Evolutionary conservation across 2,888 invertebrate species (phyloP), one percentile per base, ranked within the genome.

Genomic region (Zelleria hepariella): DNA sequence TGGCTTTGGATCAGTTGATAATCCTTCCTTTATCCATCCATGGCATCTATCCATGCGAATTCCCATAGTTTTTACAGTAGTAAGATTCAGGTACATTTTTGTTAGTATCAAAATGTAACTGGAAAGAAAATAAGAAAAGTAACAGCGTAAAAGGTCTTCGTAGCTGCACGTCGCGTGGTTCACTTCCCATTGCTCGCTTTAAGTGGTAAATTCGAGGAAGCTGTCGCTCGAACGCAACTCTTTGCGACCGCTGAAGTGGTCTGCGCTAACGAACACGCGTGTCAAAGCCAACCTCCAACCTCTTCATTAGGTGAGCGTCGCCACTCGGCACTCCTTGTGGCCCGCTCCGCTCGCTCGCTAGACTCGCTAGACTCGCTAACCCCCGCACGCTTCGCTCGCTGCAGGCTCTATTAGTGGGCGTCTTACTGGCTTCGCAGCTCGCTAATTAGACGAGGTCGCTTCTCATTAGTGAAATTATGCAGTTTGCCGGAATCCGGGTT

Each of bases 381-480:
- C 63, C 61, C 62, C 56, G 62, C 63, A 66, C 62, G 63, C 65
- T 61, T 69, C 64, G 67, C 68, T 66, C 64, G 61, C 68, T 64
- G 65, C 70, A 63, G 64, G 66, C 69, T 76, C 73, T 79, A 75
- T 81, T 80, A 84, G 83, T 80, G 78, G 80, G 79, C 85, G 82
- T 84, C 86, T 85, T 85, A 81, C 82, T 76, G 72, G 79, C 78
- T 78, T 69, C 72, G 74, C 73, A 71, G 77, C 84, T n/a, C n/a
- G 81, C 85, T 88, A 88, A 88, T 88, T 88, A 88, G 85, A 85
- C 82, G 80, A 71, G 77, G 74, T 80, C 78, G 77, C 80, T 80
- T 81, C 86, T 87, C 87, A 87, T 88, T 87, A 88, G 86, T 78
- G 78, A 80, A 84, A 86, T 86, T 87, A 87, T 85, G 84, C 84